Base-by-base conservation (phyloP, 1,140 invertebrate species). In the Drosophila mauritiana region DNA sequence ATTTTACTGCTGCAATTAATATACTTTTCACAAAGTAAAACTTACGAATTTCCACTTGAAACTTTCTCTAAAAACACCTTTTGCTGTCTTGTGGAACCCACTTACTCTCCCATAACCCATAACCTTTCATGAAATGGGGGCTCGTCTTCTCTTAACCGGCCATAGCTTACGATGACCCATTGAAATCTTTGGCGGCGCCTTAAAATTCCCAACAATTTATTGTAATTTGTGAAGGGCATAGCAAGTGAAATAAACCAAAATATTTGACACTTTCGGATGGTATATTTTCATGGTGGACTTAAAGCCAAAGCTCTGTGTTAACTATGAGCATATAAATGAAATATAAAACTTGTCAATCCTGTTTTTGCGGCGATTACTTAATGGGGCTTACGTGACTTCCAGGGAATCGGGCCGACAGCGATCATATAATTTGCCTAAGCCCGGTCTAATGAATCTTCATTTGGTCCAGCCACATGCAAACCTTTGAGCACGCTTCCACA, bases 351-450 rank as follows among this genome's bases (percentile, higher is more conserved):
- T 48, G 83, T 76, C 74, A 86, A 34, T 82, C 82, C 79, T 82
- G 83, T 86, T 82, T 39, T 10, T 15, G 53, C 40, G 39, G 39
- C 6, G 62, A 69, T 78, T 61, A 77, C 77, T 74, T 74, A 59
- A 62, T 78, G 56, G 56, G 51, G 73, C 40, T 67, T 81, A 64
- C 62, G 82, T 86, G 69, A 78, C 78, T 82, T 82, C 74, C 57
- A 25, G 54, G 57, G 79, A 88, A 78, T 52, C 59, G 49, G 25
- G 49, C 56, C 49, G 42, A 75, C 82, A 85, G 86, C 78, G 69
- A 81, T 85, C 82, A 85, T 88, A 82, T 76, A 82, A 86, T 84
- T 89, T 80, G 83, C 76, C 57, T 57, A 89, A 77, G 62, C 49
- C 46, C 48, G 45, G 36, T 48, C 74, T 86, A 86, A 89, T 86